A percentile compares a stretch with the other conserved stretches of the same genome.
These are phyloP conservation scores for Meriones psammophilus DNA, from an alignment of 2,797 vertebrate genomes.

Conservation along the genomic window DNA sequence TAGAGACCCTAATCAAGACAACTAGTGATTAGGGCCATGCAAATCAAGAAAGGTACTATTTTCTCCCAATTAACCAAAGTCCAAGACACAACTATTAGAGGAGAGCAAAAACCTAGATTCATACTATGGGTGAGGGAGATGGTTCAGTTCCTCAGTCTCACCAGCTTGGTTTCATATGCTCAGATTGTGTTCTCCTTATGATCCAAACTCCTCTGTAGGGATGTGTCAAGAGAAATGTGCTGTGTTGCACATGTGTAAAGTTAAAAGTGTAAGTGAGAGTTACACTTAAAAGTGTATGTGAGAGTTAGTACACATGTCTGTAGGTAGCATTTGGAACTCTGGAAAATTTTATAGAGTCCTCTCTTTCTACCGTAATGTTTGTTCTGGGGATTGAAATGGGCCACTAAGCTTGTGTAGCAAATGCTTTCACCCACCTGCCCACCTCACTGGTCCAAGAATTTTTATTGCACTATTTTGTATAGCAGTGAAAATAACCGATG, in stretches of 20 bases:
- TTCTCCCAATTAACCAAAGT: conserved; percentile 26
- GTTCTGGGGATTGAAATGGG: background rate
- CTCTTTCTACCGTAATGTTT: background rate
- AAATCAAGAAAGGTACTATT: conserved; percentile 22
- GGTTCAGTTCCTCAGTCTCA: conserved; percentile 3
- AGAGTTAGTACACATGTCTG: background rate
- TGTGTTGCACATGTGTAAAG: background rate
- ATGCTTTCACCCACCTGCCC: too few species aligned
- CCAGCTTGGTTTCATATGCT: conserved; percentile 2
- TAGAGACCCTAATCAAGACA: background rate
- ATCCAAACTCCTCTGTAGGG: background rate
- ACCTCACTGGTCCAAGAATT: background rate
- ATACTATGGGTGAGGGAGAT: conserved; percentile 33
- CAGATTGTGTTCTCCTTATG: background rate
- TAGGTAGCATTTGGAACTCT: background rate
- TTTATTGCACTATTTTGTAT: background rate
- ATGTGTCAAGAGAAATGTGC: background rate
- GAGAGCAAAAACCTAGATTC: background rate
- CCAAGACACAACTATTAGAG: background rate
- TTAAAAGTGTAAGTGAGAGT: too few species aligned
- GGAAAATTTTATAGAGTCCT: background rate
- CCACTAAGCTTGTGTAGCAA: background rate
- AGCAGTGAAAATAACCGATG: conserved; percentile 31
- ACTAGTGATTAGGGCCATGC: conserved; percentile 9
- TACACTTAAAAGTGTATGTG: too few species aligned